phyloP scores from a whole-genome alignment of 2,113 vertebrate genomes.

The Hymenochirus boettgeri region DNA sequence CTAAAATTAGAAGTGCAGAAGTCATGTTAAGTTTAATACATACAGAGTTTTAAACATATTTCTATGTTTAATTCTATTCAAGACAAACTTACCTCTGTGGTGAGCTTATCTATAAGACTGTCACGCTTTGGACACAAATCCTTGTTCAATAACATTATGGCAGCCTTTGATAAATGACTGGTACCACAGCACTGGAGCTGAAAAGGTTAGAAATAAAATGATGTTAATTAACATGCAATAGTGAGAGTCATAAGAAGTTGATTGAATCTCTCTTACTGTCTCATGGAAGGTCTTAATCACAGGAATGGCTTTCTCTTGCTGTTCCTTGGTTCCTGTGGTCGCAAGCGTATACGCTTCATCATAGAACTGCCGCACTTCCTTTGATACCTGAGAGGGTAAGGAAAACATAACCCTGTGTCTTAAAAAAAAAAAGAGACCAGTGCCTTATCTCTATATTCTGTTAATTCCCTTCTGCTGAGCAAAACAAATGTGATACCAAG shows the following conservation, averaged over 20 bases:
- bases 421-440: too few species aligned
- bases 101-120: fast-evolving
- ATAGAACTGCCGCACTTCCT: conserved; percentile 81
- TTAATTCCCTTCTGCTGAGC: too few species aligned
- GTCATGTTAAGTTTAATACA: background rate
- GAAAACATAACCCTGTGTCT: background rate
- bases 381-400: conserved; percentile 67
- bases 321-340: conserved; percentile 1
- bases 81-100: background rate
- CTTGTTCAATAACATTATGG: background rate
- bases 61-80: background rate
- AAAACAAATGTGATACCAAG: too few species aligned
- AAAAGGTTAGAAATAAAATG: conserved; percentile 33
- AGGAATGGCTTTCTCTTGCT: conserved; percentile 46
- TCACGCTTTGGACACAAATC: conserved; percentile 51
- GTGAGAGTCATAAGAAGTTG: too few species aligned
- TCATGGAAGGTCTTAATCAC: conserved; percentile 86
- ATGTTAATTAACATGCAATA: too few species aligned
- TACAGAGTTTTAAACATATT: too few species aligned
- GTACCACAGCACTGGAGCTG: conserved; percentile 88
- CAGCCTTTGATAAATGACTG: background rate
- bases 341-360: conserved; percentile 67
- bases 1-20: conserved; percentile 42
- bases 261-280: conserved; percentile 65
- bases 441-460: too few species aligned